These are phyloP conservation scores for Drosophila aff. DNA, from an alignment of 1,140 invertebrate species.

Conservation along the genomic window DNA sequence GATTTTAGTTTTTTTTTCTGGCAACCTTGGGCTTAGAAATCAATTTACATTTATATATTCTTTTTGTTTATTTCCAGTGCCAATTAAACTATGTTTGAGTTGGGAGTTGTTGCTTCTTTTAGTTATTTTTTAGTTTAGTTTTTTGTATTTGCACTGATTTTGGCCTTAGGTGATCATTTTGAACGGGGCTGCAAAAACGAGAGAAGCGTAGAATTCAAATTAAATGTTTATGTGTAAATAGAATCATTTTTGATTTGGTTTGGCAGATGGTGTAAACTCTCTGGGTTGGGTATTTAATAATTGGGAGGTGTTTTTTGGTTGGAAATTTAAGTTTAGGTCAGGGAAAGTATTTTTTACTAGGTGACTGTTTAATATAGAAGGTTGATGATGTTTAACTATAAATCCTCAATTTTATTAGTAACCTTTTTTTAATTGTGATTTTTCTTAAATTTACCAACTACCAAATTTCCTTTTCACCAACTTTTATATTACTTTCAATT, in stretches of 20 bases:
- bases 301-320: neutral
- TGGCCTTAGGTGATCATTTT: conserved; percentile 62
- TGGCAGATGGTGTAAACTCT: no score
- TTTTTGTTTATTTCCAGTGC: conserved; percentile 26
- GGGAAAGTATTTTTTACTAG: neutral
- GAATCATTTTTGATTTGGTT: neutral
- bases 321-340: neutral
- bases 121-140: conserved; percentile 10
- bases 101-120: conserved; percentile 19
- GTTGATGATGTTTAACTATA: neutral
- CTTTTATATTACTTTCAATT: neutral
- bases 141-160: conserved; percentile 32
- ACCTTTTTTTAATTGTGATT: neutral
- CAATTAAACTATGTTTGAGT: conserved; percentile 49
- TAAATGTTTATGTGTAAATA: conserved; percentile 18
- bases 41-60: conserved; percentile 45
- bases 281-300: neutral
- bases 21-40: conserved; percentile 29
- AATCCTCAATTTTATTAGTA: no score
- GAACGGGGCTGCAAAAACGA: conserved; percentile 43
- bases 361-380: neutral
- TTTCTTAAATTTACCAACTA: no score
- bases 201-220: conserved; percentile 7
- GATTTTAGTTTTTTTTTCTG: conserved; percentile 11
- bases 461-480: no score